phyloP scores from a whole-genome alignment of 2,113 vertebrate genomes.

The Megalops atlanticus region DNA sequence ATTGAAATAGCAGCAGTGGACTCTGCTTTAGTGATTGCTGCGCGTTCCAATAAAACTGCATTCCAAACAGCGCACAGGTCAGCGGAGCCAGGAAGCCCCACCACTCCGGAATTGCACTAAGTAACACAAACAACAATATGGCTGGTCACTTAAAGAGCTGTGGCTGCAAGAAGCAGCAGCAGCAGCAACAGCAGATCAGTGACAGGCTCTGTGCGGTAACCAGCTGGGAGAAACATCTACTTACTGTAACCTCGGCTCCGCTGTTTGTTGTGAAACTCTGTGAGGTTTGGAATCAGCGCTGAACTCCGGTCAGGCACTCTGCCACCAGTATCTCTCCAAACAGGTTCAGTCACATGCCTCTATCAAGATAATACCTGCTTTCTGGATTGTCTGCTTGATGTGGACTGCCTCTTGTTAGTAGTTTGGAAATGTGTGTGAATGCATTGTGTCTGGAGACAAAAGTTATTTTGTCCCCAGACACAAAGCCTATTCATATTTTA shows the following conservation, averaged over 20 bases:
- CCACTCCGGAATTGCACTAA: not conserved
- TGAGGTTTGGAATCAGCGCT: not conserved
- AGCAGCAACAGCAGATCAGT: too few relatives aligned
- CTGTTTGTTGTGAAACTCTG: not conserved
- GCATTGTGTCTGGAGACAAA: too few relatives aligned
- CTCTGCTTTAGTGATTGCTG: not conserved
- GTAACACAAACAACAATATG: not conserved
- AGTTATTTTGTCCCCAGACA: too few relatives aligned
- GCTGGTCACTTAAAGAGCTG: not conserved
- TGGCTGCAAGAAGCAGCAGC: not conserved
- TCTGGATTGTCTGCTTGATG: not conserved
- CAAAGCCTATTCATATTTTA: too few relatives aligned
- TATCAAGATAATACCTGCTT: slow-evolving; percentile 14
- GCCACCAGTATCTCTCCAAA: slow-evolving; percentile 1
- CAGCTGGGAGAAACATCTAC: not conserved
- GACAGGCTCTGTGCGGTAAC: not conserved
- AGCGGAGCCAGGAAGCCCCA: not conserved
- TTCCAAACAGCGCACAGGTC: slow-evolving; percentile 3
- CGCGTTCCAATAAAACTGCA: not conserved
- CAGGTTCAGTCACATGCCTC: slow-evolving; percentile 9
- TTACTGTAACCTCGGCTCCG: not conserved
- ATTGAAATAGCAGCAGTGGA: not conserved
- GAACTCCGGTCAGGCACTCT: not conserved
- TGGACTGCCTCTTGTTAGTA: not conserved
- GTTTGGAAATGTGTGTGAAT: slow-evolving; percentile 2